Base-by-base conservation (phyloP, 2,888 invertebrate species). In the Crioceris asparagi region DNA sequence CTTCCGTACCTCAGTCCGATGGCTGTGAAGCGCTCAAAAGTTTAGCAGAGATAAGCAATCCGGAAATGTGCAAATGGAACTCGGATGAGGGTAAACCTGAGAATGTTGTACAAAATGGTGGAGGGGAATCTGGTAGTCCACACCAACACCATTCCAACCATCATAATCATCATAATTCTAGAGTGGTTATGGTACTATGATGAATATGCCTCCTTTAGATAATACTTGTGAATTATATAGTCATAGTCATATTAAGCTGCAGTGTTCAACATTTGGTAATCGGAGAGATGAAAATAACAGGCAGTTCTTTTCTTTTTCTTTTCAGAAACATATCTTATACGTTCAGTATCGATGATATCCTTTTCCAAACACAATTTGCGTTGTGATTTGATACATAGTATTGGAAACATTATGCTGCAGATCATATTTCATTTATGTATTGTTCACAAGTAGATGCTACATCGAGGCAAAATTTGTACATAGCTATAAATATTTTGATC, bases 151-250 rank as follows among this genome's bases (percentile, higher is more conserved):
- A 25, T 25, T 23, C 7, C 25, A 11, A 12, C 5, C 61, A 61
- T 40, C 48, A 53, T 21, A 55, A 52, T 35, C 55, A 57, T 44
- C 55, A 52, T 47, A 64, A 66, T 46, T 62, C 62, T 16, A 50
- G 66, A 26, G 65, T 66, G 32, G 66, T 66, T 23, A 66, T 66
- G 66, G 66, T 66, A 49, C 64, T 66, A 53, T 66, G 65, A 65
- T 65, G 61, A 64, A 59, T 44, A 52, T 48, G 44, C 11, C 15
- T 32, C 29, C 34, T 35, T 44, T 47, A 45, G 33, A 40, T 15
- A n/a, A n/a, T n/a, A n/a, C 19, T 5, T 31, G 35, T 47, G 49
- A 45, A 29, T 41, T 45, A 7, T 26, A n/a, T n/a, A n/a, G n/a
- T n/a, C n/a, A n/a, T n/a, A n/a, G n/a, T n/a, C n/a, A n/a, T n/a